Evolutionary conservation across 2,888 invertebrate genomes (phyloP), one percentile per base, ranked within the genome.

Genomic region (Phragmatobia fuliginosa): DNA sequence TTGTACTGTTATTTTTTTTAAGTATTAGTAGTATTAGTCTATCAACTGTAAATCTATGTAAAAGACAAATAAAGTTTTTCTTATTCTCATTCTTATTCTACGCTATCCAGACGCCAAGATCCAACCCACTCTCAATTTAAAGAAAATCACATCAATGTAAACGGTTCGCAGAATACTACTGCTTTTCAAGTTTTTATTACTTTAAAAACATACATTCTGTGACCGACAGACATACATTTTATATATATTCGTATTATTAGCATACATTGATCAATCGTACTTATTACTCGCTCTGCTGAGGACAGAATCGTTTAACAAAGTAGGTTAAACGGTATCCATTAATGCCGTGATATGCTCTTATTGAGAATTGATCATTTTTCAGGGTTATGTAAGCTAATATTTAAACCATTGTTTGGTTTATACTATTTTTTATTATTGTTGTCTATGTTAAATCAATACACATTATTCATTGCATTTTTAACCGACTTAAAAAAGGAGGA

Each of bases 321-420:
- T 73, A 38, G 64, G 68, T 33, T 68, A 68, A 69, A 76, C 76
- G 76, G 76, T 76, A 71, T 58, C 60, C 6, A 66, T 67, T 63
- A 38, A 66, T 67, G 38, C 67, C 45, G 70, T 58, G 52, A 18
- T 28, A 18, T 62, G 68, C 56, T 70, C 70, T 68, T 31, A 71
- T 76, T 76, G 32, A 28, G 6, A 25, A 52, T 14, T 66, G 66
- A 16, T 66, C 38, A 41, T 59, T 41, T 65, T n/a, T 59, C 31
- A 66, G 66, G 31, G 59, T 38, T 59, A 41, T 28, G 28, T 8
- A n/a, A 6, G 31, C n/a, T 28, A 66, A 59, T 59, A 28, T 32
- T 58, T 45, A 66, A 66, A 21, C 59, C 38, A 18, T 59, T 36
- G 11, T 65, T 58, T 52, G 10, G 6, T 6, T 2, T 25, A 41